Evolutionary conservation across 2,113 vertebrate species (phyloP), one percentile per base, ranked within the genome.

Genomic region (Myrmecobius fasciatus): DNA sequence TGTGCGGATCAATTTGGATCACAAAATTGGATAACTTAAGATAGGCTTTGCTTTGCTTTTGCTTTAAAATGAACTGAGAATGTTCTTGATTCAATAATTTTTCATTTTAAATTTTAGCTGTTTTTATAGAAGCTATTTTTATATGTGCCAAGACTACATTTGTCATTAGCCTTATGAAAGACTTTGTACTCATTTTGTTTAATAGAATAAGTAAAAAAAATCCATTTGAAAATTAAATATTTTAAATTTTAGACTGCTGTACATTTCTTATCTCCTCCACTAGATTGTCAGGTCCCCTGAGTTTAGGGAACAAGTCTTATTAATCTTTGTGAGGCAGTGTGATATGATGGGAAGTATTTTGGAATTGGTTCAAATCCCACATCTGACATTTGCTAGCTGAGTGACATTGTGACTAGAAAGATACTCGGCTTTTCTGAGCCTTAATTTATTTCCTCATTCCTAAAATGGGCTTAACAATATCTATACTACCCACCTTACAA

Each of bases 361-460:
- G n/a, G 67, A 46, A 48, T 22, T 31, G 48, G 49, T 46, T 52
- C 67, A 60, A 91, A 12, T 7, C 25, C 89, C 11, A 9, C 0
- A 48, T 53, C 88, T 54, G 53, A 88, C 43, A 5, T 3, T 24
- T 28, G 9, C 26, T 22, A 83, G 89, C 53, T 54, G 24, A 8
- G 46, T 43, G 53, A 89, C 51, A 51, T 83, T 0, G 2, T 26
- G 31, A 83, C 17, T 83, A 83, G 67, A n/a, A 47, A 9, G 24
- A 36, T 48, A 92, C 91, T 46, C 60, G 60, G n/a, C 31, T 48
- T 91, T 6, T 0, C 9, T 43, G 31, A 49, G 43, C 36, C 52
- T 83, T 26, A 3, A n/a, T 94, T 94, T 93, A n/a, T 94, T 94
- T 93, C 94, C 47, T 53, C 26, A 36, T 17, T 14, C 20, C 89